Percentiles rank a stretch among this genome's conserved stretches.
phyloP scores from a whole-genome alignment of 1,140 invertebrate genomes.

The Scaptomyza pallida region DNA sequence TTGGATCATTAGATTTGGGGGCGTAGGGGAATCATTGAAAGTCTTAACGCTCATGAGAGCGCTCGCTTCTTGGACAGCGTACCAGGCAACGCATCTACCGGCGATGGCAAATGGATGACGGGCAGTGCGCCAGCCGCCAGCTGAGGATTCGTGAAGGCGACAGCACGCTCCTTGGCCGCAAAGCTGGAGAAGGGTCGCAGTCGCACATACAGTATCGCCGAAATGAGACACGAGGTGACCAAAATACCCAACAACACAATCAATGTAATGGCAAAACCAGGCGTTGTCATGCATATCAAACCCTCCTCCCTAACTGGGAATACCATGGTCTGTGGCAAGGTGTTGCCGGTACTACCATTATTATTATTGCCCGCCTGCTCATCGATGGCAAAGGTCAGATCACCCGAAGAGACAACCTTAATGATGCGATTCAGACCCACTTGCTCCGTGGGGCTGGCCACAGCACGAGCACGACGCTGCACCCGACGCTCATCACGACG shows the following conservation, averaged over 20 bases:
- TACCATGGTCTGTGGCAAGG: slow-evolving; percentile 87
- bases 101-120: slow-evolving; percentile 71
- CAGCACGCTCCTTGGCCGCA: slow-evolving; percentile 85
- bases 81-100: slow-evolving; percentile 54
- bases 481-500: slow-evolving; percentile 90
- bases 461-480: slow-evolving; percentile 87
- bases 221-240: slow-evolving; percentile 92
- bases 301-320: slow-evolving; percentile 88
- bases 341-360: slow-evolving; percentile 84
- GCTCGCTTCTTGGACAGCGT: slow-evolving; percentile 75
- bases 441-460: slow-evolving; percentile 87
- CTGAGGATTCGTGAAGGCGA: slow-evolving; percentile 83
- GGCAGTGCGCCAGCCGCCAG: slow-evolving; percentile 63
- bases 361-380: slow-evolving; percentile 83
- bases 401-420: slow-evolving; percentile 93
- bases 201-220: slow-evolving; percentile 92
- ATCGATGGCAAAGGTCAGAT: slow-evolving; percentile 91
- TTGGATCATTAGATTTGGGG: not conserved
- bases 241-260: slow-evolving; percentile 91
- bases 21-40: not conserved
- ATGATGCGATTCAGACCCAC: slow-evolving; percentile 93
- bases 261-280: slow-evolving; percentile 93
- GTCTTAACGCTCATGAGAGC: slow-evolving; percentile 62
- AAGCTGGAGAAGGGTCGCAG: slow-evolving; percentile 88
- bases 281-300: slow-evolving; percentile 96